Evolutionary conservation across 2,888 invertebrate genomes (phyloP).

Genomic region (Lydus trimaculatus): DNA sequence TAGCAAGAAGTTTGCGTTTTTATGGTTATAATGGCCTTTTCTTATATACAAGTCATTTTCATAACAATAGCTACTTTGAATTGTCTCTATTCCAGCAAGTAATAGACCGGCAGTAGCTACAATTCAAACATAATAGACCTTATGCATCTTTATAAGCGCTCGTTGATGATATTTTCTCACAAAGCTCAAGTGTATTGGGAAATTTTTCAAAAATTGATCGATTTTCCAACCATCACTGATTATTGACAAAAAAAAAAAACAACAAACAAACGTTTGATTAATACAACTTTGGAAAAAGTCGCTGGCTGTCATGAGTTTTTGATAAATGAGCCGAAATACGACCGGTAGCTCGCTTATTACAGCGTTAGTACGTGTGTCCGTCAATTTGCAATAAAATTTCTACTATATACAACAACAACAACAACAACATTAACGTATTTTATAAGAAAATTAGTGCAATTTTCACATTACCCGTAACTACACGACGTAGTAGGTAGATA

Average conservation of each 20-base stretch:
- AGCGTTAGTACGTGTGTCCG: conserved; percentile 39
- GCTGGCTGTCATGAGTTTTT: conserved; percentile 47
- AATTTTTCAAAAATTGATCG: background rate
- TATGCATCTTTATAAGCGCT: conserved; percentile 9
- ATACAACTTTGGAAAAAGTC: conserved; percentile 29
- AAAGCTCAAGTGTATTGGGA: too few species aligned
- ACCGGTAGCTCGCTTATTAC: conserved; percentile 57
- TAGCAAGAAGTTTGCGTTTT: conserved; percentile 8
- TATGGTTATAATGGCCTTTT: conserved; percentile 10
- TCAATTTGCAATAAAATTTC: conserved; percentile 39
- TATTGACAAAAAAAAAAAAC: too few species aligned
- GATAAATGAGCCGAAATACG: conserved; percentile 51
- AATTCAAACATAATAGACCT: conserved; percentile 8
- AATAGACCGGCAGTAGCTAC: background rate
- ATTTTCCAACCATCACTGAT: background rate
- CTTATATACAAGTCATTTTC: conserved; percentile 4
- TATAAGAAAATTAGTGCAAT: conserved; percentile 55
- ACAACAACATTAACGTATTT: conserved; percentile 42
- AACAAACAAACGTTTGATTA: too few species aligned
- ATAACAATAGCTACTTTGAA: conserved; percentile 11
- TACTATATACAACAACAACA: too few species aligned
- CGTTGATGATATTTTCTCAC: too few species aligned
- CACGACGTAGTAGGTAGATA: conserved; percentile 37
- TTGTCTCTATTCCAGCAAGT: conserved; percentile 8
- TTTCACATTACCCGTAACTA: conserved; percentile 58